Conservation (phyloP, 2,888 invertebrate species). For the Xylocampa areola region DNA sequence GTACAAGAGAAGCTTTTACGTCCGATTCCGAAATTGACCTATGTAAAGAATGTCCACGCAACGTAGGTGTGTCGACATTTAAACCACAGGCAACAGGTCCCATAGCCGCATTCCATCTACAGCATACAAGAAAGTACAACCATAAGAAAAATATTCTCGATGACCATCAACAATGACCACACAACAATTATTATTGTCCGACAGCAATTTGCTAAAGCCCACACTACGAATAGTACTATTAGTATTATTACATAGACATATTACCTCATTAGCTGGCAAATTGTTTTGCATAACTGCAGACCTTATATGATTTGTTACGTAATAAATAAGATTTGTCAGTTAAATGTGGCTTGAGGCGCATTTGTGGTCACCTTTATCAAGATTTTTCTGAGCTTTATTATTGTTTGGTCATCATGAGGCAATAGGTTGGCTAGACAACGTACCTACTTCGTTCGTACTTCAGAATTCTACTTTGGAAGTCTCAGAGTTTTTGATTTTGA, state of each 20-base stretch:
- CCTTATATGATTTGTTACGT: conserved; percentile 44
- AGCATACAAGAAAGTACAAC: conserved; percentile 30
- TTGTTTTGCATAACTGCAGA: conserved; percentile 42
- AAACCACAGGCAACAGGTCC: conserved; percentile 31
- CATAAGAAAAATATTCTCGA: conserved; percentile 41
- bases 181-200: conserved; percentile 2
- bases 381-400: conserved; percentile 3
- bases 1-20: conserved; percentile 14
- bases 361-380: conserved; percentile 2
- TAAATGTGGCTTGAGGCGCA: conserved; percentile 17
- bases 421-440: neutral
- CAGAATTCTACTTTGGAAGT: too few relatives aligned
- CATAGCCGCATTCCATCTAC: conserved; percentile 50
- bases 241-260: conserved; percentile 44
- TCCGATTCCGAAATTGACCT: conserved; percentile 12
- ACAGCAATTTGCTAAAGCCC: conserved; percentile 49
- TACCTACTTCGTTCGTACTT: too few relatives aligned
- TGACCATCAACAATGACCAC: conserved; percentile 38
- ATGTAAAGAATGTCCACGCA: conserved; percentile 16
- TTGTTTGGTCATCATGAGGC: conserved; percentile 24
- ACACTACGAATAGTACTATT: conserved; percentile 31
- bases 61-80: conserved; percentile 43
- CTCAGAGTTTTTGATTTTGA: too few relatives aligned
- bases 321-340: conserved; percentile 40
- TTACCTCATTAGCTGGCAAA: conserved; percentile 54